Evolutionary conservation across 2,113 vertebrate genomes (phyloP).

Genomic region (Indri indri): DNA sequence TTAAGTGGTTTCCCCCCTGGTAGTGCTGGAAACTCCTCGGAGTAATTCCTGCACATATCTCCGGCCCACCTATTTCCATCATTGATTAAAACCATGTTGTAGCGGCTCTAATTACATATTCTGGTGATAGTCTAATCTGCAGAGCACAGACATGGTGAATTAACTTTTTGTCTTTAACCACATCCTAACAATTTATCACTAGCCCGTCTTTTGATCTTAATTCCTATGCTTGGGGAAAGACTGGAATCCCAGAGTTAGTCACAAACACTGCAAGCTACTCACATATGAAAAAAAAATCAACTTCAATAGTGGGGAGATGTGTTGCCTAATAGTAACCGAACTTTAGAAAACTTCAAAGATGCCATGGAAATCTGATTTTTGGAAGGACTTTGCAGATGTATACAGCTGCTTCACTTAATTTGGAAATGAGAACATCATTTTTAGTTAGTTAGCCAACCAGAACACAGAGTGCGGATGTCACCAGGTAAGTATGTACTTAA

Average conservation of each 20-base stretch:
- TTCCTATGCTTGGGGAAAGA: slow-evolving; percentile 3
- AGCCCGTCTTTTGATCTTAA: slow-evolving; percentile 48
- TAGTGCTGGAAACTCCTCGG: background rate
- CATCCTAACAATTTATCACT: slow-evolving; percentile 44
- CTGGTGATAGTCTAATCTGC: slow-evolving; percentile 14
- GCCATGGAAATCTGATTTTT: background rate
- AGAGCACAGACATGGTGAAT: slow-evolving; percentile 5
- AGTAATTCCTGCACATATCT: background rate
- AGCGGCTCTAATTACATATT: slow-evolving; percentile 47
- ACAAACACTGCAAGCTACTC: background rate
- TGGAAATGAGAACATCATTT: background rate
- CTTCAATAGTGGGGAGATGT: background rate
- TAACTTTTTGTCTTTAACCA: slow-evolving; percentile 52
- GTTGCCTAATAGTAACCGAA: background rate
- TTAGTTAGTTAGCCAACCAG: background rate
- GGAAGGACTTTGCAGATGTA: background rate
- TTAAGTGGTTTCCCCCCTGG: background rate
- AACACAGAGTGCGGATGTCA: background rate
- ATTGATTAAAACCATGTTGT: slow-evolving; percentile 4
- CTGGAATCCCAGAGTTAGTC: background rate
- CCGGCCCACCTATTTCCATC: slow-evolving; percentile 17
- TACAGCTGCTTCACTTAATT: background rate
- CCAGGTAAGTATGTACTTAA: background rate
- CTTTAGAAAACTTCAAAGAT: background rate
- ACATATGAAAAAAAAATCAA: background rate